A percentile compares a stretch with the other conserved stretches of the same genome.
Evolutionary conservation across 2,113 vertebrate genomes (phyloP).

Genomic region (Heloderma charlesbogerti): DNA sequence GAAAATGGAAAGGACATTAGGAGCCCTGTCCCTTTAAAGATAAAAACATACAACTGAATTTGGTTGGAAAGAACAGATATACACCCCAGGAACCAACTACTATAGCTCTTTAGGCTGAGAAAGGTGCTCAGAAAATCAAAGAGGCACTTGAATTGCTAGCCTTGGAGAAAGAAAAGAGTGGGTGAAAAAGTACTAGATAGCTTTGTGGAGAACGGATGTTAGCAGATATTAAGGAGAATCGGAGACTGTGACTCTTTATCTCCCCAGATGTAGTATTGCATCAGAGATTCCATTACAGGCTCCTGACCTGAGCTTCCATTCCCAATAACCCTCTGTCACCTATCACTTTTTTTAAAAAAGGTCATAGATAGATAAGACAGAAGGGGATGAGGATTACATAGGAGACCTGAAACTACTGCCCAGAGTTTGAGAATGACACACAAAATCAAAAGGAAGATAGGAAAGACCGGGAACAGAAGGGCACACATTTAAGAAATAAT

Average conservation of each 20-base stretch:
- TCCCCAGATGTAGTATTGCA: no score
- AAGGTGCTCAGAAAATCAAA: slow-evolving; percentile 31
- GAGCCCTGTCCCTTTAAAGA: neutral
- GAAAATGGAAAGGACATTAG: neutral
- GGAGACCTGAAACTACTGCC: neutral
- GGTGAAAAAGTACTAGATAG: neutral
- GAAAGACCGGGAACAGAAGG: neutral
- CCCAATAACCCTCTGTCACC: neutral
- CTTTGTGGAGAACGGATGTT: slow-evolving; percentile 13
- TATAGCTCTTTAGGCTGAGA: neutral
- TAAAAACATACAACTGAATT: neutral
- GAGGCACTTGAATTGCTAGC: slow-evolving; percentile 6
- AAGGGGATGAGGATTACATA: neutral
- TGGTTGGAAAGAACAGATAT: neutral
- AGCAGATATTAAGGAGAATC: slow-evolving; percentile 22
- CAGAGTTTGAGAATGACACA: neutral
- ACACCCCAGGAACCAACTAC: neutral
- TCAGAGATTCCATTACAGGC: neutral
- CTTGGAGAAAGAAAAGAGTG: neutral
- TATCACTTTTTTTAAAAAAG: neutral
- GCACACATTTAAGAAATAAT: neutral
- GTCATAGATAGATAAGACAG: neutral
- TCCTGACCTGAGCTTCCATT: neutral
- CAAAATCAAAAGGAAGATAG: neutral
- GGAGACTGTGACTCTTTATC: neutral